Percentiles rank a stretch among this genome's conserved stretches.
Evolutionary conservation across 2,797 vertebrate species (phyloP).

Genomic region (Ibycter americanus): DNA sequence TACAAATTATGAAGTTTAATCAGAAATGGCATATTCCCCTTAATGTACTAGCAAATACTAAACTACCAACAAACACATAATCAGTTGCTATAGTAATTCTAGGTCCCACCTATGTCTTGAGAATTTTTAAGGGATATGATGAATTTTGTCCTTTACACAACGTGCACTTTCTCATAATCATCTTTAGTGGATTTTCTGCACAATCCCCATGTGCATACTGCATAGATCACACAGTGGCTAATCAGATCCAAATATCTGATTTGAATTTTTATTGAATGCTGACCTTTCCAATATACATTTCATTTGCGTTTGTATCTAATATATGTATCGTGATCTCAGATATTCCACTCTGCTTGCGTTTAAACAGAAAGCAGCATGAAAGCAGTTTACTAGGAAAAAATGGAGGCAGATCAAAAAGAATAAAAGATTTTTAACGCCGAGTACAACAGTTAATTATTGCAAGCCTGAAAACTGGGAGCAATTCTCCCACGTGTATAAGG

Average conservation of each 20-base stretch:
- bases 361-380: neutral
- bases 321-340: neutral
- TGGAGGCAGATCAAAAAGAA: neutral
- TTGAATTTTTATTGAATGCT: slow-evolving; percentile 46
- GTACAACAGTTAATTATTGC: slow-evolving; percentile 14
- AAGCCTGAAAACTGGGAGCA: neutral
- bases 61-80: neutral
- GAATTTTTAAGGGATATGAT: neutral
- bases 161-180: neutral
- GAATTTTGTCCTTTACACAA: slow-evolving; percentile 22
- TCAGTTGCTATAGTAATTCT: slow-evolving; percentile 55
- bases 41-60: neutral
- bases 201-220: neutral
- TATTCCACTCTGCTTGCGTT: neutral
- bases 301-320: neutral
- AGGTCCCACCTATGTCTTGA: neutral
- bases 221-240: neutral
- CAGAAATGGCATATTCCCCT: neutral
- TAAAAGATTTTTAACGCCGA: neutral
- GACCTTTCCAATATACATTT: slow-evolving; percentile 9
- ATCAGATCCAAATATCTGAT: slow-evolving; percentile 21
- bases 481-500: neutral
- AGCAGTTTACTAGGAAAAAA: neutral
- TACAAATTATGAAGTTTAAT: slow-evolving; percentile 15
- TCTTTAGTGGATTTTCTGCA: slow-evolving; percentile 25